Base-by-base conservation (phyloP, 1,140 invertebrate genomes). In the Pogonomyrmex californicus region DNA sequence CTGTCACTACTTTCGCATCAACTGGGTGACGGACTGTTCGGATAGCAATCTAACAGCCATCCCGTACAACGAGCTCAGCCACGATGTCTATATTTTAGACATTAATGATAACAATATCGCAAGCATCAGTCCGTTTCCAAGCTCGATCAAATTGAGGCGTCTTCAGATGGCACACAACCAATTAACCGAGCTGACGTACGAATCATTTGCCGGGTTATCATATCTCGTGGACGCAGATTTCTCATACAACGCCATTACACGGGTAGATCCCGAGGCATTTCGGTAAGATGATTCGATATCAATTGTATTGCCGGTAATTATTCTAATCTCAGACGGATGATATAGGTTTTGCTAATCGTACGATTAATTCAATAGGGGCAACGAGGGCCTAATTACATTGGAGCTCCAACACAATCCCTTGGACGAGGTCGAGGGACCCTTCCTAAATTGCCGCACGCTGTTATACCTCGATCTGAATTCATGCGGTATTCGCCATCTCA, bases 21-120 rank as follows among this genome's bases (percentile, higher is more conserved):
- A 97, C 93, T 97, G 97, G 97, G 97, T 97, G 85, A 97, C 97
- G 1, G 97, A 97, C 89, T 97, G 97, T 90, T 97, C 97, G 0
- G 97, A 97, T 90, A 97, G 97, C 93, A 97, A 97, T 92, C 94
- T 97, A n/a, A 97, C 97, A 1, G 95, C 95, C 71, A 96, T 97
- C 33, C 97, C 97, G 0, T 97, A 97, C 91, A 95, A 96, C 36
- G 96, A 97, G 85, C 95, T 97, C 49, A 97, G 97, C 91, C 95
- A 95, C 17, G 97, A 97, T 91, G 97, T 97, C 7, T 97, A 97
- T 93, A 95, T 97, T 78, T 93, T 97, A 81, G 97, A 97, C 91
- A 95, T 97, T 94, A 97, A 97, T 90, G 96, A 96, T 51, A 97
- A 97, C 92, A 96, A 96, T 86, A 96, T 97, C 56, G 96, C 95